These are phyloP conservation scores for Caenorhabditis latens DNA, from an alignment of 1,140 invertebrate genomes.

Conservation along the genomic window DNA sequence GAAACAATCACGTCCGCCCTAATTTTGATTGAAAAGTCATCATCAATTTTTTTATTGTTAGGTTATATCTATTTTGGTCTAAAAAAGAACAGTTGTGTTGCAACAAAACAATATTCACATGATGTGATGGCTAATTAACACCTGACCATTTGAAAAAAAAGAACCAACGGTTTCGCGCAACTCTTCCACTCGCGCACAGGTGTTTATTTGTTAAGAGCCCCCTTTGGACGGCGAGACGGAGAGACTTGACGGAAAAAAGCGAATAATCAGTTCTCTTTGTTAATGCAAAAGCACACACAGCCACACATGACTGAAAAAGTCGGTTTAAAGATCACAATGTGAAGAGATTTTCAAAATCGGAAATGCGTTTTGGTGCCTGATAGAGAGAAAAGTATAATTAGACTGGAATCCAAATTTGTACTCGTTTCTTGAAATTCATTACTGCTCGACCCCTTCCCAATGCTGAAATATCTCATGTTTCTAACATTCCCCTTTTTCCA, in stretches of 20 bases:
- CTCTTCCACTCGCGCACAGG: not conserved
- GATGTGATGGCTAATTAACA: not conserved
- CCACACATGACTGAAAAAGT: slow-evolving; percentile 18
- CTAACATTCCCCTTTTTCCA: not conserved
- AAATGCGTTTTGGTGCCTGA: not conserved
- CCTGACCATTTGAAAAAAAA: not conserved
- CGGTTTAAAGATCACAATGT: slow-evolving; percentile 45
- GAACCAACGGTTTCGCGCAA: not conserved
- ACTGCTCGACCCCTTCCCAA: not conserved
- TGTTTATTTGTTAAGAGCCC: slow-evolving; percentile 39
- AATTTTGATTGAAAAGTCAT: no score
- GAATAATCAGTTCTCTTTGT: slow-evolving; percentile 54
- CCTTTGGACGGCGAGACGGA: not conserved
- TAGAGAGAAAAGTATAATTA: no score
- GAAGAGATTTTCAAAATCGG: not conserved
- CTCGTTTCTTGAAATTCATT: no score
- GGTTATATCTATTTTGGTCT: no score
- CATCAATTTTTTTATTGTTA: no score
- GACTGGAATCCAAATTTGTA: no score
- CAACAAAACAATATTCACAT: no score
- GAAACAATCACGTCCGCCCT: no score
- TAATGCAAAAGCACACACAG: slow-evolving; percentile 32
- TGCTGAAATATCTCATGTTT: no score
- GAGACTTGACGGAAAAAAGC: not conserved
- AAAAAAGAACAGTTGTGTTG: no score